phyloP scores from a whole-genome alignment of 2,797 vertebrate genomes.

The Lycodopsis pacificus region DNA sequence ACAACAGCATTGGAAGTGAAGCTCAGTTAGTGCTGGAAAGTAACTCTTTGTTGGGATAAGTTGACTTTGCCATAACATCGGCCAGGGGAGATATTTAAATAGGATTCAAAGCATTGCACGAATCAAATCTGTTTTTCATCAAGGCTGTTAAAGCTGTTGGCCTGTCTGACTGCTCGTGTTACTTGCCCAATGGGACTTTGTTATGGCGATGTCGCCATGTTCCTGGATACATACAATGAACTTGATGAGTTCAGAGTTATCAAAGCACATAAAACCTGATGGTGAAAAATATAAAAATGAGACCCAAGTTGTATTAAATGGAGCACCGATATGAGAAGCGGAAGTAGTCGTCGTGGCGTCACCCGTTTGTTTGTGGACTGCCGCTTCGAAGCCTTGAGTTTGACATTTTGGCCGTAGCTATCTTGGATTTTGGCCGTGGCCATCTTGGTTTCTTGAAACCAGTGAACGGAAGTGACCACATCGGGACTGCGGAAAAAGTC shows the following conservation, averaged over 20 bases:
- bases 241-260: neutral
- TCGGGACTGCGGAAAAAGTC: neutral
- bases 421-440: neutral
- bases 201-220: neutral
- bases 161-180: neutral
- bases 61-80: neutral
- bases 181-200: neutral
- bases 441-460: neutral
- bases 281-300: neutral
- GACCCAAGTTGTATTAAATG: neutral
- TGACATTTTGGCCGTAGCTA: neutral
- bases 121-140: neutral
- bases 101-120: neutral
- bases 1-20: conserved; percentile 12
- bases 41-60: neutral
- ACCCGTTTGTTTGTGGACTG: no score
- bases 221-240: neutral
- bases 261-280: neutral
- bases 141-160: neutral
- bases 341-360: neutral
- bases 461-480: neutral
- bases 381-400: neutral
- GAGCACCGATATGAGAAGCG: neutral
- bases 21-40: neutral
- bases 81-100: neutral